phyloP scores from a whole-genome alignment of 2,888 invertebrate species.

The Deroplatys truncata region DNA sequence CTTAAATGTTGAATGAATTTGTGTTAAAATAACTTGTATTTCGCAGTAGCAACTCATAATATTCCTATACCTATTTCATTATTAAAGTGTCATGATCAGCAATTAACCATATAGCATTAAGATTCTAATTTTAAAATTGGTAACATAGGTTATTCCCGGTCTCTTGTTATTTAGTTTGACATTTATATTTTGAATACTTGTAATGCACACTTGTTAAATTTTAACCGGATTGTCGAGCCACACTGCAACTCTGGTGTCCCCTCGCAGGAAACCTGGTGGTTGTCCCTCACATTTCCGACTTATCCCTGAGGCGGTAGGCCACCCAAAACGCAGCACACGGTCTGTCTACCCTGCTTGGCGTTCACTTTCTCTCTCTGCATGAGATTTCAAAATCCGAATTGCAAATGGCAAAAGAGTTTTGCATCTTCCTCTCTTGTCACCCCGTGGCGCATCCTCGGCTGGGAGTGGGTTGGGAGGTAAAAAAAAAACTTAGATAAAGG shows the following conservation, averaged over 20 bases:
- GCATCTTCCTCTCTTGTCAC: slow-evolving; percentile 24
- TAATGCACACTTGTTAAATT: no score
- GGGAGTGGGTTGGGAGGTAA: not conserved
- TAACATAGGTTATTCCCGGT: no score
- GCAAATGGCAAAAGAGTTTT: slow-evolving; percentile 26
- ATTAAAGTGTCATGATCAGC: no score
- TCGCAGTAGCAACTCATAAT: no score
- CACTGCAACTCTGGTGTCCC: not conserved
- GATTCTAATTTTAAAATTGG: no score
- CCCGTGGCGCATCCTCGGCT: not conserved
- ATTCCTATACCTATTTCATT: no score
- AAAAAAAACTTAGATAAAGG: not conserved
- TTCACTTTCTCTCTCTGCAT: not conserved
- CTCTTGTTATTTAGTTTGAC: no score
- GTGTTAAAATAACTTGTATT: no score
- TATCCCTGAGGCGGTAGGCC: not conserved
- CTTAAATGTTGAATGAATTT: no score
- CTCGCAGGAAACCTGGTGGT: not conserved
- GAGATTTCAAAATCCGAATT: slow-evolving; percentile 25
- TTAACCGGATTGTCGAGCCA: not conserved
- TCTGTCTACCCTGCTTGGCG: not conserved
- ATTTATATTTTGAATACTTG: no score
- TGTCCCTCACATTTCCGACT: not conserved
- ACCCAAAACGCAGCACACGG: not conserved
- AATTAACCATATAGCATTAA: no score